A percentile compares a stretch with the other conserved stretches of the same genome.
phyloP scores from a whole-genome alignment of 2,888 invertebrate genomes.

The Caenorhabditis uteleia region DNA sequence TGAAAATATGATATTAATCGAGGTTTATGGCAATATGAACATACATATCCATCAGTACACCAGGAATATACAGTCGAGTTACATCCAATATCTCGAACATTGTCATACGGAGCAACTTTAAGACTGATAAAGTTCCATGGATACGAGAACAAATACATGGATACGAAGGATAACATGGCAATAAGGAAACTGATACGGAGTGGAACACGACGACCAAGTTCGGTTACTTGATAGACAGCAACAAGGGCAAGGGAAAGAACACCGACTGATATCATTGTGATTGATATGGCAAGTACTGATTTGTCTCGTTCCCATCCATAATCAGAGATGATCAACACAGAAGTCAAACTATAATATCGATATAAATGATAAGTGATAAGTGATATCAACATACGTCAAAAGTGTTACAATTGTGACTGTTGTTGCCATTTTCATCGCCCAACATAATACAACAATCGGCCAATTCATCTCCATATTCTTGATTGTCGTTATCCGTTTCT shows the following conservation, averaged over 20 bases:
- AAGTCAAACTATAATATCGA: constrained; percentile 18
- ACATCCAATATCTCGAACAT: constrained; percentile 41
- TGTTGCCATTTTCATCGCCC: constrained; percentile 38
- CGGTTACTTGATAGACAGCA: background rate
- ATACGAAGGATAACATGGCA: constrained; percentile 31
- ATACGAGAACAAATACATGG: constrained; percentile 44
- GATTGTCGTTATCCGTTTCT: constrained; percentile 14
- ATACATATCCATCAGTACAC: constrained; percentile 22
- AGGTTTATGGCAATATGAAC: background rate
- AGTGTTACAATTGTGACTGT: constrained; percentile 41
- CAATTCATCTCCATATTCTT: constrained; percentile 37
- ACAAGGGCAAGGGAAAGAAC: constrained; percentile 21
- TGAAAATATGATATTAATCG: constrained; percentile 1
- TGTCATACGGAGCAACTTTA: constrained; percentile 34
- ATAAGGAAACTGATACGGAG: constrained; percentile 41
- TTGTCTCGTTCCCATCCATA: constrained; percentile 42
- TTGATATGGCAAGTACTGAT: constrained; percentile 36
- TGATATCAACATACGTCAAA: constrained; percentile 30
- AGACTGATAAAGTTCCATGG: constrained; percentile 31
- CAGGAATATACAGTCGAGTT: constrained; percentile 38
- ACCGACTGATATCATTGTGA: constrained; percentile 40
- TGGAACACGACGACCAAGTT: background rate
- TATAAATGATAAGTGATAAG: background rate
- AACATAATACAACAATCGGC: constrained; percentile 46
- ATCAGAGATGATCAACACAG: constrained; percentile 39